These are phyloP conservation scores for Rhynchotus rufescens DNA, from an alignment of 2,797 vertebrate genomes.

Conservation along the genomic window DNA sequence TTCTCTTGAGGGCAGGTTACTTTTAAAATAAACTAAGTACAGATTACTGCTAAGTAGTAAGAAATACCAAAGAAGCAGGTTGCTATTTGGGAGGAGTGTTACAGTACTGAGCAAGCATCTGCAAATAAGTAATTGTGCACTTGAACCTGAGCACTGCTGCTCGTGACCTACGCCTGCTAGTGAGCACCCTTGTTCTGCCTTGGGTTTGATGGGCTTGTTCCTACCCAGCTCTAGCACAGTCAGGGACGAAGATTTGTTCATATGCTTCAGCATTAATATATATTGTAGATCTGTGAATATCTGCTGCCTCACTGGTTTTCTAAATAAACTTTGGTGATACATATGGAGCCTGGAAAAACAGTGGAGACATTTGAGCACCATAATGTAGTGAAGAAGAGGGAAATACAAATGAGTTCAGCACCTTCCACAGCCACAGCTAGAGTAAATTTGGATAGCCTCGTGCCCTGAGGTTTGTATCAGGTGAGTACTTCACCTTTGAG, in stretches of 20 bases:
- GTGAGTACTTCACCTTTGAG: not conserved
- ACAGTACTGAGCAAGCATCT: not conserved
- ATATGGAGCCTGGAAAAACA: not conserved
- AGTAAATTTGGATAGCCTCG: not conserved
- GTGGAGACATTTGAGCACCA: not conserved
- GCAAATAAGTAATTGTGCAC: not conserved
- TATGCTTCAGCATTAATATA: not conserved
- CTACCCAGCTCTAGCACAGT: not conserved
- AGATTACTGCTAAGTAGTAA: not conserved
- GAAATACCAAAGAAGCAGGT: not conserved
- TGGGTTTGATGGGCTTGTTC: not conserved
- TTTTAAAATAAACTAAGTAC: not conserved
- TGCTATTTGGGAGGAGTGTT: not conserved
- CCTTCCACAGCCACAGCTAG: not conserved
- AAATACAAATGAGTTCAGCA: not conserved
- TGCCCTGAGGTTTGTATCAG: not conserved
- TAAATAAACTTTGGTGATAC: rapidly evolving
- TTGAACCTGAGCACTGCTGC: not conserved
- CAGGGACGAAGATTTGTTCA: not conserved
- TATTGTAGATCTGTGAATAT: not conserved
- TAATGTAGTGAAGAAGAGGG: not conserved
- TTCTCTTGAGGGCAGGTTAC: not conserved
- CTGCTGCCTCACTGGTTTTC: not conserved
- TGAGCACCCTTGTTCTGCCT: not conserved
- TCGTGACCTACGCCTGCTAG: too few species aligned